A percentile compares a stretch with the other conserved stretches of the same genome.
These are phyloP conservation scores for Byasa hedistus DNA, from an alignment of 2,888 invertebrate species.

Conservation along the genomic window DNA sequence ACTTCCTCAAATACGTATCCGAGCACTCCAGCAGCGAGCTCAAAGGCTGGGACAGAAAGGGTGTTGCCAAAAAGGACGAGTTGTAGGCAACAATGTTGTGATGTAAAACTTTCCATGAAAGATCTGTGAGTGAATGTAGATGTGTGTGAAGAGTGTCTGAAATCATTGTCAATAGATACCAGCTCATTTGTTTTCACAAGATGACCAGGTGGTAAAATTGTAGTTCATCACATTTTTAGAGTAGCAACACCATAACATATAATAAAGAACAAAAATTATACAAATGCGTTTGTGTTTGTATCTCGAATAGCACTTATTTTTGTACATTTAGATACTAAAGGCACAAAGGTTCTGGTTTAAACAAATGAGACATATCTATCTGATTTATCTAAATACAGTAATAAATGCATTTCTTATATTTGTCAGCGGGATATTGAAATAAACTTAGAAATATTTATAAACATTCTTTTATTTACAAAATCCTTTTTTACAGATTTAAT, in stretches of 20 bases:
- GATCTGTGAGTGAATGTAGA: constrained; percentile 68
- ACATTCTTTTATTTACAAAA: constrained; percentile 44
- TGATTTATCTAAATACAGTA: constrained; percentile 73
- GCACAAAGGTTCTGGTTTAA: constrained; percentile 13
- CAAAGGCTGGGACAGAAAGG: constrained; percentile 91
- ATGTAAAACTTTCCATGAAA: constrained; percentile 60
- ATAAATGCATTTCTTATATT: constrained; percentile 71
- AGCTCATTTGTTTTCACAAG: constrained; percentile 23
- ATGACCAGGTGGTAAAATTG: not conserved
- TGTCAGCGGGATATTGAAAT: constrained; percentile 65
- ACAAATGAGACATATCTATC: constrained; percentile 41
- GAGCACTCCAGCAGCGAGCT: constrained; percentile 94
- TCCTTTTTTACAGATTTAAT: no score
- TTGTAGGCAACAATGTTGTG: constrained; percentile 56
- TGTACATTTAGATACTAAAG: not conserved
- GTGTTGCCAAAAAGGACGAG: constrained; percentile 80
- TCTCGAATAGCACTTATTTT: constrained; percentile 2
- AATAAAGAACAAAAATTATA: not conserved
- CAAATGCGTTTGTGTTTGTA: not conserved
- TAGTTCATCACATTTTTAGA: constrained; percentile 2
- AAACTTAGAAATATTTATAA: constrained; percentile 76
- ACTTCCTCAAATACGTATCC: constrained; percentile 96
- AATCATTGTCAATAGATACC: constrained; percentile 30
- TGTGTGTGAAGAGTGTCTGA: constrained; percentile 37
- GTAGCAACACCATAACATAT: constrained; percentile 5